phyloP scores from a whole-genome alignment of 2,797 vertebrate genomes.

The Prunella strophiata region DNA sequence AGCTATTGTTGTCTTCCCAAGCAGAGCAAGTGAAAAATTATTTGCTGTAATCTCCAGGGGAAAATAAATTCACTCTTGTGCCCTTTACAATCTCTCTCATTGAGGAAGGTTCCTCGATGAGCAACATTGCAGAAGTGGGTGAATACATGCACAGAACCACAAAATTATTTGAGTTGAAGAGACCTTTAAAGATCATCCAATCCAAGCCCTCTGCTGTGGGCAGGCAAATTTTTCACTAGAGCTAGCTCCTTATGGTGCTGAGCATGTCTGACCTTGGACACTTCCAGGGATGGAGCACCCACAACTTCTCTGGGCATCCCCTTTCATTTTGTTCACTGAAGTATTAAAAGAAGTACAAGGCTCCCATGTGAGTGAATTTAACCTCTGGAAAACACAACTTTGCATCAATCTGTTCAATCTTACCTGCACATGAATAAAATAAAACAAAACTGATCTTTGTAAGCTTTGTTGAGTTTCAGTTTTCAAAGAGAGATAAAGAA shows the following conservation, averaged over 20 bases:
- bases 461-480: not conserved
- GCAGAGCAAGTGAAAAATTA: not conserved
- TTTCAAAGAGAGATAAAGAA: not conserved
- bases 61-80: not conserved
- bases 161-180: not conserved
- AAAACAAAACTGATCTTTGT: rapidly evolving
- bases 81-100: not conserved
- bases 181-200: not conserved
- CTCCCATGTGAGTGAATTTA: not conserved
- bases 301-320: not conserved
- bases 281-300: not conserved
- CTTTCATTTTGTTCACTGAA: not conserved
- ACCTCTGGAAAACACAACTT: not conserved
- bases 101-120: not conserved
- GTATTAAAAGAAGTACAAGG: not conserved
- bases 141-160: not conserved
- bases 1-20: not conserved
- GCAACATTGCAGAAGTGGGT: not conserved
- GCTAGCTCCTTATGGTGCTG: not conserved
- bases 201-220: rapidly evolving
- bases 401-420: not conserved
- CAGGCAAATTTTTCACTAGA: not conserved
- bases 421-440: not conserved
- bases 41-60: not conserved
- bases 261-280: not conserved